A percentile compares a stretch with the other conserved stretches of the same genome.
Conservation (phyloP, 2,797 vertebrate genomes). For the Thalassophryne amazonica region DNA sequence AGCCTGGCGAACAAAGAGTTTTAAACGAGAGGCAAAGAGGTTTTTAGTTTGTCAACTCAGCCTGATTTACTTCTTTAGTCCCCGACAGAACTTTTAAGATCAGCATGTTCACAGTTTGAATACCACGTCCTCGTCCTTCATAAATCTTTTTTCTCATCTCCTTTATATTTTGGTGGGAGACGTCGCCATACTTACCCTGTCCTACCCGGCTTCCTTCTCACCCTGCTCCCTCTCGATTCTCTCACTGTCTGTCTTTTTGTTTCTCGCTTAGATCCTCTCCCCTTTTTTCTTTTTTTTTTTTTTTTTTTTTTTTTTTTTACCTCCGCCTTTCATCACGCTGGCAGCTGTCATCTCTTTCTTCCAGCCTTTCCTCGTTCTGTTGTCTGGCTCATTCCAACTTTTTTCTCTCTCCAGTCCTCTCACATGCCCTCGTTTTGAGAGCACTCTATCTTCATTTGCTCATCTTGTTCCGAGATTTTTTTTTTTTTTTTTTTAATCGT, state of each 20-base stretch:
- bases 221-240: slow-evolving; percentile 2
- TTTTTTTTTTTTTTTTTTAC: slow-evolving; percentile 29
- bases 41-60: slow-evolving; percentile 11
- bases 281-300: slow-evolving; percentile 35
- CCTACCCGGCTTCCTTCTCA: slow-evolving; percentile 8
- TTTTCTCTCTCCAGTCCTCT: slow-evolving; percentile 17
- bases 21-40: slow-evolving; percentile 23
- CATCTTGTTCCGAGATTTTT: slow-evolving; percentile 24
- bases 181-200: slow-evolving; percentile 7
- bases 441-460: slow-evolving; percentile 41
- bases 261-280: slow-evolving; percentile 2
- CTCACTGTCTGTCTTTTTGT: not conserved
- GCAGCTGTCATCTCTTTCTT: slow-evolving; percentile 15
- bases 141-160: slow-evolving; percentile 10
- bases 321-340: slow-evolving; percentile 21
- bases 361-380: not conserved
- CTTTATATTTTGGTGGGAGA: slow-evolving; percentile 24
- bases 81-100: slow-evolving; percentile 8
- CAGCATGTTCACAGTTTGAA: slow-evolving; percentile 1
- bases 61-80: slow-evolving; percentile 24
- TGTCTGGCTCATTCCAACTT: slow-evolving; percentile 26
- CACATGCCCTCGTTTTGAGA: slow-evolving; percentile 38
- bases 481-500: slow-evolving; percentile 7
- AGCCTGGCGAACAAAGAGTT: slow-evolving; percentile 8
- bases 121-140: slow-evolving; percentile 12